A percentile compares a stretch with the other conserved stretches of the same genome.
These are phyloP conservation scores for Amniataba percoides DNA, from an alignment of 2,797 vertebrate species.

Conservation along the genomic window DNA sequence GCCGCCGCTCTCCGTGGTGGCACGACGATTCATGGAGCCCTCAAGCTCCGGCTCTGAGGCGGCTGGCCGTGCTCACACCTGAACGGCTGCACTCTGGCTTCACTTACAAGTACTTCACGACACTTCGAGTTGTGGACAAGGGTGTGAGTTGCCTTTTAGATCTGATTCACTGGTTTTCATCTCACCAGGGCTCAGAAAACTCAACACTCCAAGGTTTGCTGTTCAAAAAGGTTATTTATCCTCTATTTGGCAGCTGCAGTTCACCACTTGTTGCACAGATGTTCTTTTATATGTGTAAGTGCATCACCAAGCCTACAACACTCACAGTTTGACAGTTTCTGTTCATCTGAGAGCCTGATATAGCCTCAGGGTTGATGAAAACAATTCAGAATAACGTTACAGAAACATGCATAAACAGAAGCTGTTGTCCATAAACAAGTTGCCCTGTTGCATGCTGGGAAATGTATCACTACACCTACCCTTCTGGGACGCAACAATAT, in stretches of 20 bases:
- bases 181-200: not conserved
- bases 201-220: not conserved
- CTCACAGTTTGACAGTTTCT: not conserved
- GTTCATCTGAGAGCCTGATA: not conserved
- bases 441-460: not conserved
- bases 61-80: conserved; percentile 76
- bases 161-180: not conserved
- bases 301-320: not conserved
- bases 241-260: not conserved
- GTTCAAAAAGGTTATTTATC: not conserved
- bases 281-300: not conserved
- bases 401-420: not conserved
- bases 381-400: not conserved
- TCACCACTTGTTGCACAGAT: not conserved
- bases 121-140: conserved; percentile 83
- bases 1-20: conserved; percentile 86
- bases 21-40: conserved; percentile 66
- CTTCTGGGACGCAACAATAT: not conserved
- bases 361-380: not conserved
- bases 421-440: not conserved
- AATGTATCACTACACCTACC: not conserved
- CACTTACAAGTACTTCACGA: conserved; percentile 79
- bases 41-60: conserved; percentile 80
- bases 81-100: conserved; percentile 43
- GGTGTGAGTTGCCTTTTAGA: conserved; percentile 77